These are phyloP conservation scores for Aphaenogaster ashmeadi DNA, from an alignment of 1,140 invertebrate genomes.

Conservation along the genomic window DNA sequence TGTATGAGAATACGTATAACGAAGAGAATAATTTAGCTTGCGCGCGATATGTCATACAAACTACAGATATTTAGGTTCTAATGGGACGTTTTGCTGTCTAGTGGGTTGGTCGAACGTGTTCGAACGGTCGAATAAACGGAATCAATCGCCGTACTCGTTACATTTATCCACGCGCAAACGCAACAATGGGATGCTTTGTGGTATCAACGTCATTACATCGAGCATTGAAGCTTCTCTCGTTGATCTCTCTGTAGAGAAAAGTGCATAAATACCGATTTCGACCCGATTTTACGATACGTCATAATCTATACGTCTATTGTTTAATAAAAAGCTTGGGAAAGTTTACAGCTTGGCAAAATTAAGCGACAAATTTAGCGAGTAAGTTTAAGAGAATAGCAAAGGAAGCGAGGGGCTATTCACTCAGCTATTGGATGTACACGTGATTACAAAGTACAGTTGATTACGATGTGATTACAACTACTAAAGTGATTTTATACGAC, in stretches of 20 bases:
- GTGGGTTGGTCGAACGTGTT: constrained; percentile 24
- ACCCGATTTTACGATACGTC: not conserved
- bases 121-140: constrained; percentile 43
- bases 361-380: too few relatives aligned
- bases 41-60: constrained; percentile 29
- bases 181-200: constrained; percentile 60
- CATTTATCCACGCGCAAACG: constrained; percentile 48
- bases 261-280: constrained; percentile 11
- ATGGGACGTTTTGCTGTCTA: constrained; percentile 56
- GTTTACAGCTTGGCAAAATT: not conserved
- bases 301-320: not conserved
- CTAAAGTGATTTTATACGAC: too few relatives aligned
- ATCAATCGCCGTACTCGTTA: constrained; percentile 64
- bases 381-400: not conserved
- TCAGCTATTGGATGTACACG: too few relatives aligned
- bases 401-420: too few relatives aligned
- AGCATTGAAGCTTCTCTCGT: constrained; percentile 5
- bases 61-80: constrained; percentile 47
- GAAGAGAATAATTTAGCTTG: constrained; percentile 32
- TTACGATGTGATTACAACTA: too few relatives aligned
- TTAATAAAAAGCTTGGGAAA: not conserved
- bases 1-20: constrained; percentile 16
- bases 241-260: constrained; percentile 24
- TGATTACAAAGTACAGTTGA: too few relatives aligned
- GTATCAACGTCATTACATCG: constrained; percentile 59